A percentile compares a stretch with the other conserved stretches of the same genome.
These are phyloP conservation scores for Pegoplata infirma DNA, from an alignment of 2,888 invertebrate species.

Conservation along the genomic window DNA sequence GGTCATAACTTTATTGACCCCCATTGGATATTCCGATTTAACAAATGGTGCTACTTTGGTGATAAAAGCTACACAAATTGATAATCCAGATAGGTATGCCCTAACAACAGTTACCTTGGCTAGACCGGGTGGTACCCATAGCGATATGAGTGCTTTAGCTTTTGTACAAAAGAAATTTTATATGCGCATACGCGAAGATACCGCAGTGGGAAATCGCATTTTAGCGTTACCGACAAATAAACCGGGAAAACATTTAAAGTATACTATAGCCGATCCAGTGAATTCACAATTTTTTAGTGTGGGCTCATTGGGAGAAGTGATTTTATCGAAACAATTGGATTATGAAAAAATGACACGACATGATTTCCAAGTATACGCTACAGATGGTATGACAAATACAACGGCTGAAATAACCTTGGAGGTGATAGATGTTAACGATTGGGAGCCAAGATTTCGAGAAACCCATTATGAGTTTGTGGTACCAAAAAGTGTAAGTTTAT, in stretches of 20 bases:
- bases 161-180: constrained; percentile 86
- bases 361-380: constrained; percentile 88
- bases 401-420: constrained; percentile 89
- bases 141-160: constrained; percentile 78
- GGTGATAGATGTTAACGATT: constrained; percentile 92
- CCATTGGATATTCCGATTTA: constrained; percentile 79
- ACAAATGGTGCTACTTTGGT: constrained; percentile 87
- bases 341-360: constrained; percentile 86
- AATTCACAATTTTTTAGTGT: constrained; percentile 87
- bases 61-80: constrained; percentile 88
- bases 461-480: constrained; percentile 89
- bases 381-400: constrained; percentile 87
- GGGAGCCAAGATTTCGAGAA: constrained; percentile 94
- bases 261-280: constrained; percentile 86
- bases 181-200: constrained; percentile 87
- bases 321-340: constrained; percentile 86
- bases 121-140: constrained; percentile 78
- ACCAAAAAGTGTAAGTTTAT: constrained; percentile 74
- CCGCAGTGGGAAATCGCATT: constrained; percentile 86
- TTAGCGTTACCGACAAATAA: constrained; percentile 84
- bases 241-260: constrained; percentile 84
- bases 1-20: constrained; percentile 73
- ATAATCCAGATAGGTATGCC: constrained; percentile 93
- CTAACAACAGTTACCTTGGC: constrained; percentile 88
- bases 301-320: constrained; percentile 88